Base-by-base conservation (phyloP, 2,888 invertebrate genomes). In the Chouioia cunea region DNA sequence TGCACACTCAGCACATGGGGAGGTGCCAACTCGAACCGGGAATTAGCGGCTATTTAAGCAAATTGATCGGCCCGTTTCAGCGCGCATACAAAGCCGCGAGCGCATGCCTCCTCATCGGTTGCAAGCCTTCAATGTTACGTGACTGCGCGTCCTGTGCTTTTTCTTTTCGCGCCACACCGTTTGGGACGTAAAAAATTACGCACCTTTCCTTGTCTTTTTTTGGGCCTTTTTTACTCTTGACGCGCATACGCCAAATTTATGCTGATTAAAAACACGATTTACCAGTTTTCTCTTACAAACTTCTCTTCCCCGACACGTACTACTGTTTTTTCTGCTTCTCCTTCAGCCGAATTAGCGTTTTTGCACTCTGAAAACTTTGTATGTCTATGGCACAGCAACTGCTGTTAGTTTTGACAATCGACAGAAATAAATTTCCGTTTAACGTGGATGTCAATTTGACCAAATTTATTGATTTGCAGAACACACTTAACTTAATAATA, bases 11-110 rank as follows among this genome's bases (percentile, higher is more conserved):
- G 16, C 18, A 1, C 3, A 50, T 27, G 71, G 74, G 74, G 70
- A 77, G 77, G 77, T 80, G 79, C 79, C 75, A 77, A 77, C 75
- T 76, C 77, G 76, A 73, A 78, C 77, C 77, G 77, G 75, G 80
- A 82, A 83, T 84, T 79, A 83, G 79, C 79, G 79, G 78, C 80
- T 79, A 79, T 80, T 82, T 81, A 82, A 80, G 80, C 79, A 84
- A 83, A 84, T 84, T 83, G 82, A 81, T 83, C 82, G 80, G 78
- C 77, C 77, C 79, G 80, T 80, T 83, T 83, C 82, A 15, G 15
- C 20, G 4, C 53, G 56, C 14, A 36, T 3, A 14, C 8, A 56
- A 6, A 27, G 27, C 12, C 48, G 16, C 16, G n/a, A 27, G 18
- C 52, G 18, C 44, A 4, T 18, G 36, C 46, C 20, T 36, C 15